Evolutionary conservation across 1,140 invertebrate genomes (phyloP).

Genomic region (Eurosta solidaginis): DNA sequence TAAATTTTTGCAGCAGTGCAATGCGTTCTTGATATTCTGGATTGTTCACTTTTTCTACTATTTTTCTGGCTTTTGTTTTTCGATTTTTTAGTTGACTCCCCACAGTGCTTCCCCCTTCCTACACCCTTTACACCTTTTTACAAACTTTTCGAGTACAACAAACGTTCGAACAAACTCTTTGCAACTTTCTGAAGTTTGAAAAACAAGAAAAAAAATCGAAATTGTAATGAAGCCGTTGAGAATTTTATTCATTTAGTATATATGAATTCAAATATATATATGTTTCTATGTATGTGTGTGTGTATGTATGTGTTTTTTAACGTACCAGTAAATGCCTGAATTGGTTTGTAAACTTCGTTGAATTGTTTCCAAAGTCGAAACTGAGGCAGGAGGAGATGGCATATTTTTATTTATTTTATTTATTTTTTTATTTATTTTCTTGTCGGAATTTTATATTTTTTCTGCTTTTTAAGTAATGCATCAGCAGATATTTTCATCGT

Average conservation of each 20-base stretch:
- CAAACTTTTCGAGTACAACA: not conserved
- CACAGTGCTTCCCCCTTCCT: not conserved
- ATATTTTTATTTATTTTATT: not conserved
- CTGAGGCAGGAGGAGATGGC: not conserved
- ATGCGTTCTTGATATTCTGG: not conserved
- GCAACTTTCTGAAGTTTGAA: slow-evolving; percentile 4
- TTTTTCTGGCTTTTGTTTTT: slow-evolving; percentile 3
- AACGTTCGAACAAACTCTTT: not conserved
- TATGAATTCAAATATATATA: no score
- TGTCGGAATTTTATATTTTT: not conserved
- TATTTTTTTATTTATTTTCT: not conserved
- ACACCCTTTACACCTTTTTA: not conserved
- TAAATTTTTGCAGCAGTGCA: not conserved
- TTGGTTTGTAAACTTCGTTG: not conserved
- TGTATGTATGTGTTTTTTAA: not conserved
- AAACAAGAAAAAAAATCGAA: not conserved
- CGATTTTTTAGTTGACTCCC: not conserved
- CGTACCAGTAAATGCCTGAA: not conserved
- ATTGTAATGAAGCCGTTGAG: slow-evolving; percentile 4
- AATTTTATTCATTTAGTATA: not conserved
- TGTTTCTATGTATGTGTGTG: not conserved
- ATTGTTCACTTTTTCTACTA: slow-evolving; percentile 7
- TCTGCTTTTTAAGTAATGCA: not conserved
- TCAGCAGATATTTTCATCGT: not conserved
- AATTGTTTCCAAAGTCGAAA: not conserved